Base-by-base conservation (phyloP, 2,888 invertebrate genomes). In the Drosophila yooni region DNA sequence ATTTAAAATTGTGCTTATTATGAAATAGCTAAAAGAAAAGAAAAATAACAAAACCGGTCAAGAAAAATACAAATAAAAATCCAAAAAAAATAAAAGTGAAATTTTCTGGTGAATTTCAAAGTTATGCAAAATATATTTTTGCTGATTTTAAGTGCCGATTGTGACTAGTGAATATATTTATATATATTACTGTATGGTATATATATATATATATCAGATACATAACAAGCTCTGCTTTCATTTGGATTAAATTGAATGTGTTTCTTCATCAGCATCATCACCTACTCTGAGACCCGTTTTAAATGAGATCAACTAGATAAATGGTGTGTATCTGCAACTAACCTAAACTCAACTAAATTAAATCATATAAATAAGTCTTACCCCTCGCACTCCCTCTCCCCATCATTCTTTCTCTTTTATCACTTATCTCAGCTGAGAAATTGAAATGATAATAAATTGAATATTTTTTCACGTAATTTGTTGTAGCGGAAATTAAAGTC, bases 231-330 rank as follows among this genome's bases (percentile, higher is more conserved):
- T 38, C 10, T 18, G 54, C 38, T 56, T 56, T 56, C 56, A 38
- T 56, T 56, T n/a, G 56, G 56, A 56, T 56, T 56, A 38, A 56
- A 56, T 56, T 54, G 27, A 56, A 38, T 56, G 56, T 38, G 56
- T 52, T 66, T 66, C 57, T 59, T 59, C 52, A n/a, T 10, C 40
- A n/a, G 18, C 40, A 27, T n/a, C 29, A 21, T 8, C 56, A 61
- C 58, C 67, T 50, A 70, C 74, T 67, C 72, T 69, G 74, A 74
- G 83, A 85, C 76, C 67, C 69, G 74, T 68, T 83, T 76, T 90
- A 63, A 89, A 86, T 81, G 90, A 90, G 78, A 87, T 83, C 80
- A 83, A 87, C 83, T 88, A 88, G 90, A 89, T 91, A 89, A 89
- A 91, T 89, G 90, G 91, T 89, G 83, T 76, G 91, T 89, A 89